These are phyloP conservation scores for Anguilla marmorata DNA, from an alignment of 2,797 vertebrate species.

Conservation along the genomic window DNA sequence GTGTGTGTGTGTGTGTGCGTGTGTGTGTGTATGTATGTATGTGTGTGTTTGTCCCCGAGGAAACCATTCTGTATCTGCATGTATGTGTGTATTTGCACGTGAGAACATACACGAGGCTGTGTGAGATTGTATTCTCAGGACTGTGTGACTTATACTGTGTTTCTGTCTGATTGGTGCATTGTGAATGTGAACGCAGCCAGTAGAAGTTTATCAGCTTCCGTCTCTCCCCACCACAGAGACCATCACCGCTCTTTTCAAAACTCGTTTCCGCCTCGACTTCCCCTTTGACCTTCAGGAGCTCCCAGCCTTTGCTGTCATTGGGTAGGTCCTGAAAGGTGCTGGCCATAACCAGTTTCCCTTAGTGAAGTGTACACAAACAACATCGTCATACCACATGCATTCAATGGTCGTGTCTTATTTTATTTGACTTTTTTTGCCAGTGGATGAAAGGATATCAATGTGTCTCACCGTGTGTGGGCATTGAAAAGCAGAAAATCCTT, in stretches of 20 bases:
- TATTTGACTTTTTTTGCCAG: not conserved
- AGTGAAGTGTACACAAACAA: not conserved
- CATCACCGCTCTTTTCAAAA: constrained; percentile 96
- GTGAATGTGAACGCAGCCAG: not conserved
- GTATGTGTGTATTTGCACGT: not conserved
- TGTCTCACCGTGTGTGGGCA: constrained; percentile 21
- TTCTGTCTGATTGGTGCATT: not conserved
- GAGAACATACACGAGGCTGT: not conserved
- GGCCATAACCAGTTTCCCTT: not conserved
- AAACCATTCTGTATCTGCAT: constrained; percentile 2
- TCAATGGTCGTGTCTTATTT: not conserved
- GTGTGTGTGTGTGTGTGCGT: not conserved
- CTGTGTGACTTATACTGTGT: not conserved
- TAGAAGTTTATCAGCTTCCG: not conserved
- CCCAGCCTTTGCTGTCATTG: constrained; percentile 92
- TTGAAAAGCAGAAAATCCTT: constrained; percentile 37
- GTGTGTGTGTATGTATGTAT: not conserved
- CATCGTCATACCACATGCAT: not conserved
- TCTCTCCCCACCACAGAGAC: constrained; percentile 76
- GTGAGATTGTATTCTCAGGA: not conserved
- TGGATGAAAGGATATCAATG: constrained; percentile 30
- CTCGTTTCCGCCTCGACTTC: constrained; percentile 91
- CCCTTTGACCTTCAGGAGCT: constrained; percentile 97
- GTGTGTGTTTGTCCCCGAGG: not conserved
- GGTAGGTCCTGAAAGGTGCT: constrained; percentile 71